A percentile compares a stretch with the other conserved stretches of the same genome.
Evolutionary conservation across 1,140 invertebrate species (phyloP).

Genomic region (Brachionus asplanchnoidis): DNA sequence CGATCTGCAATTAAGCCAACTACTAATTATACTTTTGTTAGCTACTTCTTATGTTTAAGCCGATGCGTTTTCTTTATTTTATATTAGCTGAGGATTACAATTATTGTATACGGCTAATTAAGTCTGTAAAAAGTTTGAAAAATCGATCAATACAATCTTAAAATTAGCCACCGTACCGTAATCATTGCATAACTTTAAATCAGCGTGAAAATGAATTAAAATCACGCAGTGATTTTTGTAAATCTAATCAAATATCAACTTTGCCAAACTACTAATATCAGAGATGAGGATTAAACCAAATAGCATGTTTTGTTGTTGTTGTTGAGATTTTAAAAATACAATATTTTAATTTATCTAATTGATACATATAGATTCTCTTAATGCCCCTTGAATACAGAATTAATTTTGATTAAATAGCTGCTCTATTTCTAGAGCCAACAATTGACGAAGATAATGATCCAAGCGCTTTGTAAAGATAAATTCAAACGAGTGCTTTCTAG

Average conservation of each 20-base stretch:
- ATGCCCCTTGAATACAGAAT: not conserved
- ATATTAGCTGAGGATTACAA: not conserved
- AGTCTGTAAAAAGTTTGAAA: not conserved
- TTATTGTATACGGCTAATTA: not conserved
- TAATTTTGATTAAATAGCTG: not conserved
- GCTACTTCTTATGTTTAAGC: not conserved
- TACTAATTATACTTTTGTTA: not conserved
- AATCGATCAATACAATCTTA: not conserved
- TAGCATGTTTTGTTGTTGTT: not conserved
- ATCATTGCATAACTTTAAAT: not conserved
- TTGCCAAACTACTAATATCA: not conserved
- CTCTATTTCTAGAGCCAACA: not conserved
- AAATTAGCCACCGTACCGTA: not conserved
- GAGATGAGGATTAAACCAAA: not conserved
- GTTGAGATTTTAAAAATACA: not conserved
- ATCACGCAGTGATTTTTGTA: not conserved
- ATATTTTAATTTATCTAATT: not conserved
- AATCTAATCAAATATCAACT: not conserved
- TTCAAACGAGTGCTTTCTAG: not conserved
- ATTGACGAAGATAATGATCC: not conserved
- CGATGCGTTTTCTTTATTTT: not conserved
- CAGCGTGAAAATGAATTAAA: not conserved
- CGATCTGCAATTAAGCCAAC: not conserved
- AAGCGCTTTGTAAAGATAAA: not conserved
- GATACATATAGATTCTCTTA: not conserved